These are phyloP conservation scores for Acleris holmiana DNA, from an alignment of 2,888 invertebrate genomes.

Conservation along the genomic window DNA sequence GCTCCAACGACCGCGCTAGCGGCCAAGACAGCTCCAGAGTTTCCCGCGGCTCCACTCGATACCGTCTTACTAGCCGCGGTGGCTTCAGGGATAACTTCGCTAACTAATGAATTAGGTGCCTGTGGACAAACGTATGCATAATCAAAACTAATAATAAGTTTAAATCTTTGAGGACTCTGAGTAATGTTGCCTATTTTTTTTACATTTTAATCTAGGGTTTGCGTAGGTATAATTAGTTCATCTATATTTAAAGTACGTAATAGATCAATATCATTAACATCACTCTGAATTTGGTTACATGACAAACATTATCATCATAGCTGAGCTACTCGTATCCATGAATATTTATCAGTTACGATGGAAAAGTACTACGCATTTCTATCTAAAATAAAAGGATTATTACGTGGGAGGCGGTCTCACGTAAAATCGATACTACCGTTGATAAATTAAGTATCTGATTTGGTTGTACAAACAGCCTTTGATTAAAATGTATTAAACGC, in stretches of 20 bases:
- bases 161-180: too few relatives aligned
- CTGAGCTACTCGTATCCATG: slow-evolving; percentile 64
- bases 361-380: slow-evolving; percentile 65
- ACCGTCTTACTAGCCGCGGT: slow-evolving; percentile 55
- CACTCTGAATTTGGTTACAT: slow-evolving; percentile 54
- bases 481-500: neutral
- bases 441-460: slow-evolving; percentile 37
- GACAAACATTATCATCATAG: slow-evolving; percentile 58
- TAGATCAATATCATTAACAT: slow-evolving; percentile 22
- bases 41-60: slow-evolving; percentile 51
- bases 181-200: too few relatives aligned
- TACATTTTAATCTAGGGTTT: neutral
- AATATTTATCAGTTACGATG: slow-evolving; percentile 73
- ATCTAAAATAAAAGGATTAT: slow-evolving; percentile 48
- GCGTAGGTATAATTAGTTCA: neutral
- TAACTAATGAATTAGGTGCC: slow-evolving; percentile 61
- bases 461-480: slow-evolving; percentile 2
- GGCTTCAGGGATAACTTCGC: slow-evolving; percentile 56
- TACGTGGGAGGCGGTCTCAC: slow-evolving; percentile 19
- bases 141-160: too few relatives aligned
- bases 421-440: slow-evolving; percentile 53
- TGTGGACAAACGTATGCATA: slow-evolving; percentile 43
- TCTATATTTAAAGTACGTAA: too few relatives aligned
- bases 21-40: slow-evolving; percentile 54
- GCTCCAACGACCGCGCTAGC: slow-evolving; percentile 62